phyloP scores from a whole-genome alignment of 92 coral and sea anemone genomes.

The Porites evermanni region DNA sequence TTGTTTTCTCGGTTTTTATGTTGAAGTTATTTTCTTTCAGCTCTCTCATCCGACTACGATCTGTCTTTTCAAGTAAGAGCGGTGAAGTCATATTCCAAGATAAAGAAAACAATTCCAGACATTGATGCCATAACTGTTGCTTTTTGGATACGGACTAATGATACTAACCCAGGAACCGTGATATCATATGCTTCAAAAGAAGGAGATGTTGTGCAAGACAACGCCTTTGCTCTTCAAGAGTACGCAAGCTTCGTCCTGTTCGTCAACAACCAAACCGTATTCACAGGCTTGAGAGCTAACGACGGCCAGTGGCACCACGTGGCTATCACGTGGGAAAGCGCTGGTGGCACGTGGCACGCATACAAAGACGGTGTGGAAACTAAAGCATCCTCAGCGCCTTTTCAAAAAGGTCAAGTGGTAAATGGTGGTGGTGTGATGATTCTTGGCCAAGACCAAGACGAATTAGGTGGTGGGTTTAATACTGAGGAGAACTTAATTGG shows the following conservation, averaged over 20 bases:
- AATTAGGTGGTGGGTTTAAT: constrained; percentile 82
- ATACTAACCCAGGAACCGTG: constrained; percentile 73
- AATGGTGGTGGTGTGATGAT: constrained; percentile 85
- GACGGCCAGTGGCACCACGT: constrained; percentile 92
- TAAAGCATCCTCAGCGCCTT: constrained; percentile 46
- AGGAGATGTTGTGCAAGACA: constrained; percentile 74
- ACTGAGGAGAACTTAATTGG: constrained; percentile 81
- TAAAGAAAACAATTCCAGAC: constrained; percentile 69
- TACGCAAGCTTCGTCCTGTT: constrained; percentile 64
- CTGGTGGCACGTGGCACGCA: constrained; percentile 70
- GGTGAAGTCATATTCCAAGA: constrained; percentile 53
- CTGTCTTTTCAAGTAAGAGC: constrained; percentile 67
- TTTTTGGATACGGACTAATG: constrained; percentile 80
- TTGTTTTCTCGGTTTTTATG: background rate
- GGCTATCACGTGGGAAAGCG: constrained; percentile 87
- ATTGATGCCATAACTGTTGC: constrained; percentile 69
- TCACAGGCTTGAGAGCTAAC: constrained; percentile 53
- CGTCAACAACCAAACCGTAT: constrained; percentile 74
- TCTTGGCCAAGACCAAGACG: constrained; percentile 87
- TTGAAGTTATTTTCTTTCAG: constrained; percentile 29
- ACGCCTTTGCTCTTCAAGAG: constrained; percentile 82
- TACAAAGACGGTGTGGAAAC: constrained; percentile 71
- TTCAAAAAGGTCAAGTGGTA: constrained; percentile 75
- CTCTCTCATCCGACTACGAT: constrained; percentile 77
- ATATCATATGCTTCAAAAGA: constrained; percentile 71